Percentiles rank a stretch among this genome's conserved stretches.
Evolutionary conservation across 2,888 invertebrate genomes (phyloP).

Genomic region (Hecatera dysodea): DNA sequence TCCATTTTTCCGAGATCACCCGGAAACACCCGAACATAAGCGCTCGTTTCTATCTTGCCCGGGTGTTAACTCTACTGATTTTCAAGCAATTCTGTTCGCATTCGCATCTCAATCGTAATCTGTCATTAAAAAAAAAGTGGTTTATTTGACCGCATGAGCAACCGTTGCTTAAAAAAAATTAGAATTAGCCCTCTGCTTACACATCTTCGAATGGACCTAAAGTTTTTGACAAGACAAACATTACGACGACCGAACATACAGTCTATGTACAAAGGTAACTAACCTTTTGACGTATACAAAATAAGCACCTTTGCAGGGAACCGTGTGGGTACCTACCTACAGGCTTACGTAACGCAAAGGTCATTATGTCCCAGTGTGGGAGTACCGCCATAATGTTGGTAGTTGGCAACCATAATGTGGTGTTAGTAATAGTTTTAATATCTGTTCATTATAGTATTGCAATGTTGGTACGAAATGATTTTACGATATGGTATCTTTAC

Average conservation of each 20-base stretch:
- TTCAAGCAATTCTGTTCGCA: too few relatives aligned
- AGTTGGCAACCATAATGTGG: slow-evolving; percentile 50
- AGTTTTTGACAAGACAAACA: background rate
- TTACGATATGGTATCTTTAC: slow-evolving; percentile 34
- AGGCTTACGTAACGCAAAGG: slow-evolving; percentile 71
- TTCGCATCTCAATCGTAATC: too few relatives aligned
- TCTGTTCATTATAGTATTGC: slow-evolving; percentile 59
- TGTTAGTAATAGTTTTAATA: slow-evolving; percentile 63
- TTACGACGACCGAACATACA: background rate
- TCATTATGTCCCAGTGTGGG: slow-evolving; percentile 70
- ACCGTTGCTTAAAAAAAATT: too few relatives aligned
- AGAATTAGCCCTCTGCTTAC: too few relatives aligned
- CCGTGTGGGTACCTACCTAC: slow-evolving; percentile 50
- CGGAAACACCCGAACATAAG: background rate
- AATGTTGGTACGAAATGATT: slow-evolving; percentile 49
- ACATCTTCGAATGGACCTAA: background rate
- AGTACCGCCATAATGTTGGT: slow-evolving; percentile 53
- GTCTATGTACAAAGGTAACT: slow-evolving; percentile 40
- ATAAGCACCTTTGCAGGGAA: slow-evolving; percentile 55
- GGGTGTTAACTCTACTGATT: too few relatives aligned
- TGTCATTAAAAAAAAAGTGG: too few relatives aligned
- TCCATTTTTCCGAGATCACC: background rate
- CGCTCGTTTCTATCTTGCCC: background rate
- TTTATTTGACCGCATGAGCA: too few relatives aligned
- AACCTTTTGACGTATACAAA: slow-evolving; percentile 61